A percentile compares a stretch with the other conserved stretches of the same genome.
Conservation (phyloP, 1,140 invertebrate species). For the Neotoxoptera formosana region DNA sequence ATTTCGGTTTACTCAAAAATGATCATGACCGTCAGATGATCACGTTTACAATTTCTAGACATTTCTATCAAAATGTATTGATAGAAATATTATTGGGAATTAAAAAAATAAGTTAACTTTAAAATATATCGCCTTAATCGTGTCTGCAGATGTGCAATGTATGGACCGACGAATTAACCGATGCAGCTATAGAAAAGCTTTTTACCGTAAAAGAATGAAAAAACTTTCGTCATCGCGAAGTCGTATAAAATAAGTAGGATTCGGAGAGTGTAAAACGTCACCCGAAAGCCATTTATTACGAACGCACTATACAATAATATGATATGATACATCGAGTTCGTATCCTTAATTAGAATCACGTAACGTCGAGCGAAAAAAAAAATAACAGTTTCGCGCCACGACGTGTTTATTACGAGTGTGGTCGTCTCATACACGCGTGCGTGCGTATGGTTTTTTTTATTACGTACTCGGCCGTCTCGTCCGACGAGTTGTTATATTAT, state of each 20-base stretch:
- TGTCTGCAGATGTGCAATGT: neutral
- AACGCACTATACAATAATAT: neutral
- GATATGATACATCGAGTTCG: neutral
- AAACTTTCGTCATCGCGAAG: no score
- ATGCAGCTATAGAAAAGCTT: neutral
- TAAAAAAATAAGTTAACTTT: neutral
- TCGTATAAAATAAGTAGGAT: neutral
- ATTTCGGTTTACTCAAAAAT: neutral
- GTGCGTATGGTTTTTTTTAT: neutral
- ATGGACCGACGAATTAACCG: neutral
- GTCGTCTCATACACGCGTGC: neutral
- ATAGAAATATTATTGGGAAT: no score
- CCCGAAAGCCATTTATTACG: neutral
- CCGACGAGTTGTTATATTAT: neutral
- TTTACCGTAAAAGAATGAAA: neutral
- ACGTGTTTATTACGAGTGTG: neutral
- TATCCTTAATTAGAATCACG: conserved; percentile 5
- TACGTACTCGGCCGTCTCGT: neutral
- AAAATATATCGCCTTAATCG: neutral
- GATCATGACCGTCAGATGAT: neutral
- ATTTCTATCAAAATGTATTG: neutral
- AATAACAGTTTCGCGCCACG: neutral
- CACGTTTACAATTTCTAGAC: neutral
- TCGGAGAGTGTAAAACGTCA: neutral
- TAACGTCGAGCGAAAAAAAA: neutral